Evolutionary conservation across 1,140 invertebrate species (phyloP), one percentile per base, ranked within the genome.

Genomic region (Tribolium madens): DNA sequence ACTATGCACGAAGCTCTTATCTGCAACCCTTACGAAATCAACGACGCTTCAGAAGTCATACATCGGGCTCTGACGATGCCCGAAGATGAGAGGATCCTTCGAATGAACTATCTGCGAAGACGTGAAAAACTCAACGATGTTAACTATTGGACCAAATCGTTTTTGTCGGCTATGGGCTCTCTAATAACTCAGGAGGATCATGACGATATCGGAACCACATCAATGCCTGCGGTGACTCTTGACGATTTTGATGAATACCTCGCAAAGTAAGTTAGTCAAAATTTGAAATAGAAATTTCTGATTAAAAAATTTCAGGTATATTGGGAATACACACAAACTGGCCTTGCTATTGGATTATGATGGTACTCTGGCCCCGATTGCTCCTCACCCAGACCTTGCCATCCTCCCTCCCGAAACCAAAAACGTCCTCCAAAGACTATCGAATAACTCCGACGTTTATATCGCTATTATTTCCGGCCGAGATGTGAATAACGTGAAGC

Each of bases 21-120:
- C 48, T 96, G 95, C 81, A 97, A 97, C 86, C 95, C 95, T 0
- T 96, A 97, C 82, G 95, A 97, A 85, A 90, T 96, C 15, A 92
- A 95, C 80, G 93, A 94, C 75, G 93, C 94, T 9, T 94, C 95
- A 17, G 94, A 96, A 85, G 92, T 95, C 18, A 93, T 97, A 78
- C 92, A 96, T 82, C 82, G 94, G 82, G 95, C 95, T 0, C 85
- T 97, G 0, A 95, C 93, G 15, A 97, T 97, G 95, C 94, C 95
- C 0, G 92, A 94, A 83, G 95, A 97, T 81, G 96, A 97, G 84
- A 87, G 94, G 7, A 93, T 92, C 14, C 88, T 97, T 0, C 89
- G 96, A 33, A 97, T 97, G 95, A 95, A 93, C 76, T 92, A 95
- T 81, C 86, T 97, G 6, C 87, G 95, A 53, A 89, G 93, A 31